These are phyloP conservation scores for Nilaparvata lugens DNA, from an alignment of 1,140 invertebrate species.

Conservation along the genomic window DNA sequence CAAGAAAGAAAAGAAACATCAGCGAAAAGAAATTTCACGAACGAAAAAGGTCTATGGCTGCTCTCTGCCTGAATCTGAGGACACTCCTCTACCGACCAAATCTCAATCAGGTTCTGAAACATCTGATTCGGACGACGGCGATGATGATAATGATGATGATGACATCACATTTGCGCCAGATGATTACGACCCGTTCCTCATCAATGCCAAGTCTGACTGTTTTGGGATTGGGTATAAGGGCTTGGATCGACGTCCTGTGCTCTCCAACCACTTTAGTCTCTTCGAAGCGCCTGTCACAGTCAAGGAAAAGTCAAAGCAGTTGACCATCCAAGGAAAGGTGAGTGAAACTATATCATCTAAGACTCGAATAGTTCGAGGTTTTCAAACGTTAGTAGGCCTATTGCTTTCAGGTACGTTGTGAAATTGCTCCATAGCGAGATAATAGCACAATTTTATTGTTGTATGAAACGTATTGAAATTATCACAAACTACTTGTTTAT, in stretches of 20 bases:
- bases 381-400: too few relatives aligned
- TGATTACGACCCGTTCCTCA: slow-evolving; percentile 62
- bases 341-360: not conserved
- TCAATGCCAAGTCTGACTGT: slow-evolving; percentile 65
- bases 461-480: too few relatives aligned
- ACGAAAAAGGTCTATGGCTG: slow-evolving; percentile 58
- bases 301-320: slow-evolving; percentile 49
- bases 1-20: slow-evolving; percentile 44
- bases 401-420: too few relatives aligned
- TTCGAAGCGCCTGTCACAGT: slow-evolving; percentile 29
- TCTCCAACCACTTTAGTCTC: slow-evolving; percentile 38
- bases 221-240: slow-evolving; percentile 89
- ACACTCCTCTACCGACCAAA: not conserved
- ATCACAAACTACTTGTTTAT: too few relatives aligned
- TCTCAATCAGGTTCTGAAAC: not conserved
- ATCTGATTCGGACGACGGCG: slow-evolving; percentile 25
- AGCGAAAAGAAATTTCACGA: slow-evolving; percentile 29
- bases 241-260: slow-evolving; percentile 49
- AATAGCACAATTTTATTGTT: too few relatives aligned
- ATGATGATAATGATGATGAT: slow-evolving; percentile 40
- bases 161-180: slow-evolving; percentile 70
- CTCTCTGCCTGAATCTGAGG: slow-evolving; percentile 34
- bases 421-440: too few relatives aligned
- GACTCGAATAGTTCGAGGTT: too few relatives aligned
- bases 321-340: slow-evolving; percentile 84